Conservation (phyloP, 2,113 vertebrate genomes). For the Pterocles burchelli region DNA sequence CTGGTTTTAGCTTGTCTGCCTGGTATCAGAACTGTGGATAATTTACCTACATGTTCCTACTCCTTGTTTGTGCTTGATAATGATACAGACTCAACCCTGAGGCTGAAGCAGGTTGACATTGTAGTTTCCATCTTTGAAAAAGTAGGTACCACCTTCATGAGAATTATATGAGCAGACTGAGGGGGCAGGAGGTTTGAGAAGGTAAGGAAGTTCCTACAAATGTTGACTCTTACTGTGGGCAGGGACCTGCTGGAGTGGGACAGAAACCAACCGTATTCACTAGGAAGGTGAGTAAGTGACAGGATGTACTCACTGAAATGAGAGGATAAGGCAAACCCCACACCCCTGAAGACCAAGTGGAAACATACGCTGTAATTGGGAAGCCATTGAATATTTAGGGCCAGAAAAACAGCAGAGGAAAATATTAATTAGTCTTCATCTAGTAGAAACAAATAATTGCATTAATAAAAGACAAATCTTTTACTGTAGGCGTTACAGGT, state of each 20-base stretch:
- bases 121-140: neutral
- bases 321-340: neutral
- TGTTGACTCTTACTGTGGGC: neutral
- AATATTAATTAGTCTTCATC: neutral
- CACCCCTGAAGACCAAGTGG: neutral
- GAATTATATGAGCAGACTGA: neutral
- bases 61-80: neutral
- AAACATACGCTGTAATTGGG: neutral
- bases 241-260: neutral
- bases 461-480: neutral
- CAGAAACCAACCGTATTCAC: neutral
- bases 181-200: neutral
- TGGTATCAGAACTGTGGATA: neutral
- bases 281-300: neutral
- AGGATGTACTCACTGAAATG: neutral
- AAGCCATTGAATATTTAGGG: neutral
- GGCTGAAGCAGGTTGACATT: neutral
- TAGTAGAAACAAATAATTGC: neutral
- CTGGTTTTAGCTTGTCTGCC: neutral
- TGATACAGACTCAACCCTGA: neutral
- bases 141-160: neutral
- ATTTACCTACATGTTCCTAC: neutral
- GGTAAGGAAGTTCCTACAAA: neutral
- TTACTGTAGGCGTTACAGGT: constrained; percentile 45
- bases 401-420: neutral